Base-by-base conservation (phyloP, 2,888 invertebrate species). In the Encarsia formosa region DNA sequence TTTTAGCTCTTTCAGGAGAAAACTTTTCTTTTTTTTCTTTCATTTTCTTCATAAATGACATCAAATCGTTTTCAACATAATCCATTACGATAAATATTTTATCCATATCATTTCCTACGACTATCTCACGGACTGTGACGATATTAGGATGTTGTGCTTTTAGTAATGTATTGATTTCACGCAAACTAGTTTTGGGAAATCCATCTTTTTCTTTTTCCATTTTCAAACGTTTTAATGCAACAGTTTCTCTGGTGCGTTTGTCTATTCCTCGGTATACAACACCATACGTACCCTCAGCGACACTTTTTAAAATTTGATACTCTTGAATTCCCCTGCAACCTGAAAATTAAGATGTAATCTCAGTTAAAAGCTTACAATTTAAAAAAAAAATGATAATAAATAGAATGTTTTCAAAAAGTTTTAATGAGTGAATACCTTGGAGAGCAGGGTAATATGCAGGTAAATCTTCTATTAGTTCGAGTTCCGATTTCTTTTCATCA, bases 201-300 rank as follows among this genome's bases (percentile, higher is more conserved):
- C 99, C 99, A 77, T 99, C 98, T 68, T 96, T 97, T 73, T 99
- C 99, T 69, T 97, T 96, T 75, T 99, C 99, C 98, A 99, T 99
- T 81, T 99, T 99, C 16, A 99, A 80, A 52, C 96, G 82, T 75
- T 99, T 99, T 49, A 99, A 78, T 18, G 99, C 99, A 13, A 99
- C 99, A 61, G 98, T 94, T 79, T 98, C 96, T 62, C 91, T 91
- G 44, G 96, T 96, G 54, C 96, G 85, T 77, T 95, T 96, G 70
- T 99, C 97, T 59, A 88, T 84, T 11, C 98, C 98, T 52, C 93
- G 78, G 76, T 97, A 99, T 48, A 99, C 99, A 39, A 99, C 96
- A 50, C 99, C 99, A 68, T 97, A 99, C 4, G 99, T 98, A 54
- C 99, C 99, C 77, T 99, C 99, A 75, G 98, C 98, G 62, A 99